A percentile compares a stretch with the other conserved stretches of the same genome.
These are phyloP conservation scores for Ditula angustiorana DNA, from an alignment of 2,888 invertebrate genomes.

Conservation along the genomic window DNA sequence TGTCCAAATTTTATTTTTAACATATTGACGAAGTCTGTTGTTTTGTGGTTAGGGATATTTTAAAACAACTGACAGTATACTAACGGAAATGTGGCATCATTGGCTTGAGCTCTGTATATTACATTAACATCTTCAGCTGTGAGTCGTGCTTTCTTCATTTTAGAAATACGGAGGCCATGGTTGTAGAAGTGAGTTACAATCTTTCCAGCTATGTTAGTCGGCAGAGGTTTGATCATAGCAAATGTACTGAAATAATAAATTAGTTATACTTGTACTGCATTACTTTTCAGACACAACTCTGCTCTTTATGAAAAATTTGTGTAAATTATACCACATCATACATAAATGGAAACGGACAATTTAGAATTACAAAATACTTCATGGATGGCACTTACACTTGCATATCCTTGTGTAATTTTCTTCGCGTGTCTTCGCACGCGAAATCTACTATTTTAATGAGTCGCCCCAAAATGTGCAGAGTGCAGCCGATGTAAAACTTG, in stretches of 20 bases:
- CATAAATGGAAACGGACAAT: too few relatives aligned
- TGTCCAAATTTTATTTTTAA: too few relatives aligned
- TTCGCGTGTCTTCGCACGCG: constrained; percentile 89
- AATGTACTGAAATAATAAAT: constrained; percentile 86
- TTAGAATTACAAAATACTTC: too few relatives aligned
- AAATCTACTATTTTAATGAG: constrained; percentile 90
- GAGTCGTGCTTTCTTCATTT: constrained; percentile 90
- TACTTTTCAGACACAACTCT: too few relatives aligned
- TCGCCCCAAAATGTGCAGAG: constrained; percentile 90
- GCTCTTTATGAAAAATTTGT: too few relatives aligned
- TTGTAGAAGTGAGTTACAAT: constrained; percentile 89
- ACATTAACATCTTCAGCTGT: constrained; percentile 86
- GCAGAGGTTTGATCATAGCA: constrained; percentile 91
- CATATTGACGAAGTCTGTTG: too few relatives aligned
- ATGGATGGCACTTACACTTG: constrained; percentile 83
- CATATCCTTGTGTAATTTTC: constrained; percentile 86
- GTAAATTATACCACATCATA: too few relatives aligned
- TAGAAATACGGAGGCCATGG: constrained; percentile 86
- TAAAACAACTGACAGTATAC: too few relatives aligned
- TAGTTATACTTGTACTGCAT: too few relatives aligned
- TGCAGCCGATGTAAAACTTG: constrained; percentile 91
- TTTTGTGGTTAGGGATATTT: too few relatives aligned
- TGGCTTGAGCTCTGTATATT: constrained; percentile 55
- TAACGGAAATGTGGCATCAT: constrained; percentile 87
- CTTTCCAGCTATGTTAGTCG: constrained; percentile 89